Percentiles rank a stretch among this genome's conserved stretches.
These are phyloP conservation scores for Cyanistes caeruleus DNA, from an alignment of 2,113 vertebrate genomes.

Conservation along the genomic window DNA sequence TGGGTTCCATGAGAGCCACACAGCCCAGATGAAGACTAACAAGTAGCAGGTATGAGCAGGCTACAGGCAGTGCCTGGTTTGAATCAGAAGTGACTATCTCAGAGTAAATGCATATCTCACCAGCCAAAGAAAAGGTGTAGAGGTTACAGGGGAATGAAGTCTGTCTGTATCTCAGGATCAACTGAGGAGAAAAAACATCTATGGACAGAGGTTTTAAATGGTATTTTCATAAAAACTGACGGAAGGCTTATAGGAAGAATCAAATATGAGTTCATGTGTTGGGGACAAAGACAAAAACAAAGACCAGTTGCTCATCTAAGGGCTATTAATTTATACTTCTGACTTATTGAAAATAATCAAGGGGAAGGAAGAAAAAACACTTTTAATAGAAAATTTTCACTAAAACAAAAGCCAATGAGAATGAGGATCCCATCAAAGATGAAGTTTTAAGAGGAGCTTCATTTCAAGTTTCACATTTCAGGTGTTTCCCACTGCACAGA, in stretches of 20 bases:
- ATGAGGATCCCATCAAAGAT: neutral
- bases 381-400: neutral
- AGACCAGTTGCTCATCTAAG: neutral
- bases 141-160: neutral
- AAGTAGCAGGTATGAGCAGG: neutral
- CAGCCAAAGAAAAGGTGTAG: neutral
- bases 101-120: neutral
- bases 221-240: neutral
- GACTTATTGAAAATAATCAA: neutral
- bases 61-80: neutral
- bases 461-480: neutral
- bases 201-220: neutral
- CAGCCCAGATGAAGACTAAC: neutral
- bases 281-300: neutral
- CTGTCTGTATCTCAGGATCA: neutral
- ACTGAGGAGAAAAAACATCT: neutral
- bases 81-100: neutral
- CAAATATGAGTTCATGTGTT: neutral
- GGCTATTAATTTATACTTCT: neutral
- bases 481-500: neutral
- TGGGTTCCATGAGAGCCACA: neutral
- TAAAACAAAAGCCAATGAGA: neutral
- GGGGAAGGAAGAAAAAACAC: accelerated
- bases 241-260: neutral
- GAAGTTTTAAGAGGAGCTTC: neutral